Conservation (phyloP, 64 coral and sea anemone species). For the Catalaphyllia jardinei region DNA sequence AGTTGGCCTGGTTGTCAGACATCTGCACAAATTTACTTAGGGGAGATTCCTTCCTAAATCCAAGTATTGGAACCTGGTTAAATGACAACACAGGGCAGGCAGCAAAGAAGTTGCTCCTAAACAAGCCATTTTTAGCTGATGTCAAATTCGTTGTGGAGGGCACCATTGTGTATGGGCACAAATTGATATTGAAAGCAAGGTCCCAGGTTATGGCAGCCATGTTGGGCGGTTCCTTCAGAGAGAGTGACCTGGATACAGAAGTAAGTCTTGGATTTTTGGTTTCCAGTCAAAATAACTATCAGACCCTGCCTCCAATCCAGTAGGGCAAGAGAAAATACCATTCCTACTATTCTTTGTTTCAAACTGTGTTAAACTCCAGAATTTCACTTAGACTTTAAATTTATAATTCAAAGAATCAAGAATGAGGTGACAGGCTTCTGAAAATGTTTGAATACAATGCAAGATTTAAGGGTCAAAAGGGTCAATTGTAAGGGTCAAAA, state of each 20-base stretch:
- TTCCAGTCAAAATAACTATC: not conserved
- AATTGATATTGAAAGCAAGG: slow-evolving; percentile 77
- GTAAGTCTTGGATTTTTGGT: not conserved
- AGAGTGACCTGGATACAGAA: slow-evolving; percentile 55
- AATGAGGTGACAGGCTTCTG: no score
- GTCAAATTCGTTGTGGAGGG: slow-evolving; percentile 82
- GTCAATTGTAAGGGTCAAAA: no score
- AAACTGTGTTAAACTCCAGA: no score
- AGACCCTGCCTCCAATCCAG: no score
- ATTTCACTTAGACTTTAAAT: no score
- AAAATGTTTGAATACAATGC: not conserved
- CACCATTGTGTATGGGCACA: slow-evolving; percentile 72
- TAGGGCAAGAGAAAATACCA: no score
- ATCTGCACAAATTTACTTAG: slow-evolving; percentile 71
- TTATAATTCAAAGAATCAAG: no score
- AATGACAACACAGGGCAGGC: slow-evolving; percentile 79
- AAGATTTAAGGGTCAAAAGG: no score
- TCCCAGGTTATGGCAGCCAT: slow-evolving; percentile 92
- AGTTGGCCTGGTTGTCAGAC: slow-evolving; percentile 60
- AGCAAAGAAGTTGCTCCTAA: slow-evolving; percentile 71
- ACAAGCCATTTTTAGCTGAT: slow-evolving; percentile 72
- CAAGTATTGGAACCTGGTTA: slow-evolving; percentile 85
- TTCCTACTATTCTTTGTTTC: no score
- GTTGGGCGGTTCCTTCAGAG: slow-evolving; percentile 81
- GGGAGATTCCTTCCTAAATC: slow-evolving; percentile 75